Conservation (phyloP, 1,140 invertebrate species). For the Antheraea pernyi region DNA sequence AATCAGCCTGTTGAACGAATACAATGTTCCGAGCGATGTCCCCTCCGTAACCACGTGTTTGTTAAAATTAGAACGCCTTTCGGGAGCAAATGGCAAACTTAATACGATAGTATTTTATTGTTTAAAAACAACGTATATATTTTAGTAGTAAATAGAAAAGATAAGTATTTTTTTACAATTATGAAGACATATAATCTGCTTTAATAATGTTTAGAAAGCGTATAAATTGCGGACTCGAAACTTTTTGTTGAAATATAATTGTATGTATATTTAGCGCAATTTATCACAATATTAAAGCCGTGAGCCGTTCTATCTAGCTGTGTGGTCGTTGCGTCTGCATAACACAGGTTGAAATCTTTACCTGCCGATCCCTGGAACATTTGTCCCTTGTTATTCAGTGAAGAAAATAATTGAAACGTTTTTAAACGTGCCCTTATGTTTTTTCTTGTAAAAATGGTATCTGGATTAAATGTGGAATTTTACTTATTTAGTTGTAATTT, state of each 20-base stretch:
- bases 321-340: neutral
- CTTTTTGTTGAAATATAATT: neutral
- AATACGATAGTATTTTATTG: neutral
- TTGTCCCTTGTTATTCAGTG: neutral
- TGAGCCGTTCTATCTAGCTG: neutral
- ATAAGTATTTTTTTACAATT: no score
- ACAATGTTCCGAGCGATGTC: constrained; percentile 41
- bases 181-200: neutral
- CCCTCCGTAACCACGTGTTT: constrained; percentile 59
- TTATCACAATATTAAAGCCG: neutral
- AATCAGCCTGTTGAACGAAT: constrained; percentile 46
- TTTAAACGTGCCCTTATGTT: no score
- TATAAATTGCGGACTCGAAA: neutral
- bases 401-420: neutral
- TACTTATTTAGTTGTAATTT: no score
- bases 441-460: no score
- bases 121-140: neutral
- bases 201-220: neutral
- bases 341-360: neutral
- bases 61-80: constrained; percentile 48
- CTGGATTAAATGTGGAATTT: no score
- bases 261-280: neutral
- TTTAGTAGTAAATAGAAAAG: neutral
- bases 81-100: constrained; percentile 16
- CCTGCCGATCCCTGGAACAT: neutral